phyloP scores from a whole-genome alignment of 1,140 invertebrate species.

The Drosophila saltans region DNA sequence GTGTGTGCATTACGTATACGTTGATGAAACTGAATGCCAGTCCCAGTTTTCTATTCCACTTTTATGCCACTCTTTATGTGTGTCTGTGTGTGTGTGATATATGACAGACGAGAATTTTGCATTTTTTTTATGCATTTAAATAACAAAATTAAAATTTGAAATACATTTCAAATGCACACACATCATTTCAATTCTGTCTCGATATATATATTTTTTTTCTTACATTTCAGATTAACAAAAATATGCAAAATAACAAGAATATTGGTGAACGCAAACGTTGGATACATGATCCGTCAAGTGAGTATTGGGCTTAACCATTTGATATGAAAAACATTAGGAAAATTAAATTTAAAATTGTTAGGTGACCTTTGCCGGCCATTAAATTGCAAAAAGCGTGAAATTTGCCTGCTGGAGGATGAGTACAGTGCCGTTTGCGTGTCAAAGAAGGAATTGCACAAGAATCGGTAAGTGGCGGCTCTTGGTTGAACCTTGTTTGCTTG shows the following conservation, averaged over 20 bases:
- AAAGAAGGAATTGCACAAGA: constrained; percentile 92
- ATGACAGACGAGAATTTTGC: constrained; percentile 60
- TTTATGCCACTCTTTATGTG: not conserved
- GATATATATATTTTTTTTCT: constrained; percentile 7
- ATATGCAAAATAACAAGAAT: constrained; percentile 69
- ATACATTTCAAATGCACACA: constrained; percentile 51
- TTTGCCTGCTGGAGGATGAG: constrained; percentile 92
- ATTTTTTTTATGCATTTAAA: constrained; percentile 79
- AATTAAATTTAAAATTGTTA: constrained; percentile 82
- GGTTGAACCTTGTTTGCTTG: constrained; percentile 19
- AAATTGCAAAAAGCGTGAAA: constrained; percentile 94
- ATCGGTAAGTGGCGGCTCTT: constrained; percentile 86
- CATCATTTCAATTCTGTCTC: constrained; percentile 35
- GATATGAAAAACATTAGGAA: constrained; percentile 25
- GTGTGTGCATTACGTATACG: constrained; percentile 27
- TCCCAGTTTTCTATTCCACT: not conserved
- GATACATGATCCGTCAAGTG: constrained; percentile 90
- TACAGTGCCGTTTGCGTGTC: constrained; percentile 94
- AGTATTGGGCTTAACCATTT: constrained; percentile 79
- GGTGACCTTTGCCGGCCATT: constrained; percentile 93
- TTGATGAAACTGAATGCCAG: constrained; percentile 49
- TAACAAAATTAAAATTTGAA: constrained; percentile 69
- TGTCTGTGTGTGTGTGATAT: constrained; percentile 19
- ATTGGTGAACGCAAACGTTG: constrained; percentile 86
- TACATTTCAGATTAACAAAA: constrained; percentile 70